These are phyloP conservation scores for Acanthisitta chloris DNA, from an alignment of 2,113 vertebrate species.

Conservation along the genomic window DNA sequence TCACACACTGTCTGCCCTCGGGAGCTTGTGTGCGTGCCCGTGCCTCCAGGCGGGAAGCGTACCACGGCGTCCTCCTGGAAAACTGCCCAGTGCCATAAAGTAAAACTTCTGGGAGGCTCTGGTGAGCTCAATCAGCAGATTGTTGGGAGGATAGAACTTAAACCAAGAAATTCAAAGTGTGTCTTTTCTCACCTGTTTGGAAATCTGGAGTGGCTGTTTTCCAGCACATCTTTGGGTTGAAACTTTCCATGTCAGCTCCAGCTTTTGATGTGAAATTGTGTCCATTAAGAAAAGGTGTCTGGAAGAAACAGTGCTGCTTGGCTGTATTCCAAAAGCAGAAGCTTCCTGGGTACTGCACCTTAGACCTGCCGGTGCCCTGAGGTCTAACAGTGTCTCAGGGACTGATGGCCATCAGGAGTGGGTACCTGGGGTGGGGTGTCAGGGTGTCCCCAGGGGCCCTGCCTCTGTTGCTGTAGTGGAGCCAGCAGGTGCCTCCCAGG, in stretches of 20 bases:
- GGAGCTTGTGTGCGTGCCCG: background rate
- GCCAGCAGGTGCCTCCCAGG: background rate
- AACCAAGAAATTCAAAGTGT: background rate
- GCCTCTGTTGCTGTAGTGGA: background rate
- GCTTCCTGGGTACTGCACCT: accelerated
- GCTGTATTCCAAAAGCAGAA: background rate
- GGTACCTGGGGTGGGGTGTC: accelerated
- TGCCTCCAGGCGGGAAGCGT: constrained; percentile 26
- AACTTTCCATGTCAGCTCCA: background rate
- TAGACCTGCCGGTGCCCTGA: accelerated
- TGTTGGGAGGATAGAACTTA: constrained; percentile 7
- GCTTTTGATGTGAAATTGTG: background rate
- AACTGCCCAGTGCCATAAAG: background rate
- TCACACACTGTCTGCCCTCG: background rate
- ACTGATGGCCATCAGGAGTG: background rate
- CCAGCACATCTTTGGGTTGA: background rate
- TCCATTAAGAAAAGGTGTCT: background rate
- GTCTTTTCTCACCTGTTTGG: background rate
- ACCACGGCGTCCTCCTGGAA: background rate
- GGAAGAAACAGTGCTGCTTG: background rate
- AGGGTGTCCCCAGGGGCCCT: background rate
- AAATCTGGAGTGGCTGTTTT: background rate
- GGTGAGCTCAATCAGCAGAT: constrained; percentile 24
- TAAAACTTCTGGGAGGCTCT: background rate
- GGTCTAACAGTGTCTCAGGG: background rate